Evolutionary conservation across 2,797 vertebrate species (phyloP).

Genomic region (Gymnopithys bicolor): DNA sequence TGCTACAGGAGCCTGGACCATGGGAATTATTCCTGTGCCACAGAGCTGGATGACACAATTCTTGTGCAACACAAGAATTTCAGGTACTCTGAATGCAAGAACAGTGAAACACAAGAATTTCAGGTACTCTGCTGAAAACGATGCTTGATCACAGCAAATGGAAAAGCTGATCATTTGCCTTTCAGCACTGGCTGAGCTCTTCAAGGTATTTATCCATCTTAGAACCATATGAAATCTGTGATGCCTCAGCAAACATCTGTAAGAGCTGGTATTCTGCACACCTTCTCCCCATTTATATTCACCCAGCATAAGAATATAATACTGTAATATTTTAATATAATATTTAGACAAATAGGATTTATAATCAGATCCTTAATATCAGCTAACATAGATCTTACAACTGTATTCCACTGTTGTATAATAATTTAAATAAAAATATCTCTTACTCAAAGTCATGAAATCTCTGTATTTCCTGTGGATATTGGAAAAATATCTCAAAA

Average conservation of each 20-base stretch:
- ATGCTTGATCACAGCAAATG: not conserved
- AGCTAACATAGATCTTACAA: not conserved
- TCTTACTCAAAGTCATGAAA: not conserved
- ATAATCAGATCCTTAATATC: not conserved
- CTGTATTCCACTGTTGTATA: not conserved
- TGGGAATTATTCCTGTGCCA: not conserved
- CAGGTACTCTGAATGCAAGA: too few species aligned
- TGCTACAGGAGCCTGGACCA: not conserved
- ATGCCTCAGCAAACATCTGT: slow-evolving; percentile 38
- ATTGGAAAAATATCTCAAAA: not conserved
- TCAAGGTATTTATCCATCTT: slow-evolving; percentile 5
- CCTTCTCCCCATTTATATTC: not conserved
- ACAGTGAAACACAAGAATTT: not conserved
- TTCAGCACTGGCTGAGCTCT: not conserved
- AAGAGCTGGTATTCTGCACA: slow-evolving; percentile 7
- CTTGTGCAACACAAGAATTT: not conserved
- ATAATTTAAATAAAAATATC: slow-evolving; percentile 14
- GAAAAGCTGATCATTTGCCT: not conserved
- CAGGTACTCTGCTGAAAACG: not conserved
- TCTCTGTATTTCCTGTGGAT: not conserved
- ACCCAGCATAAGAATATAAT: not conserved
- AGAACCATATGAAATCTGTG: not conserved
- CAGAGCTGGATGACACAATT: not conserved
- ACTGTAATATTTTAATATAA: slow-evolving; percentile 20
- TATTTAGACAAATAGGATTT: slow-evolving; percentile 48